phyloP scores from a whole-genome alignment of 1,140 invertebrate genomes.

The Mylabris phalerata region DNA sequence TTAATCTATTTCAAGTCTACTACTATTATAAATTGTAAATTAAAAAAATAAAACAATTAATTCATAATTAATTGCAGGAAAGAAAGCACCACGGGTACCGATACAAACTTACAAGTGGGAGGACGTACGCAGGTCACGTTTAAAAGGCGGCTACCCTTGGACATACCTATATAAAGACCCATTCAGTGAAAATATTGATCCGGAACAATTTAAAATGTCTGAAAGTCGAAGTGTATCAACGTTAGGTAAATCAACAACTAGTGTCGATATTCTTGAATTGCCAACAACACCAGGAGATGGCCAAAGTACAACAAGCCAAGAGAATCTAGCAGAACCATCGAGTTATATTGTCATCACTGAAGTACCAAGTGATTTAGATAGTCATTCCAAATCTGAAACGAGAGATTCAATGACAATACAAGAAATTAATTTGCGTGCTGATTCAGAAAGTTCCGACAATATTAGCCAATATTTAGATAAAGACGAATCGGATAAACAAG shows the following conservation, averaged over 20 bases:
- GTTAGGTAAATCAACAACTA: slow-evolving; percentile 21
- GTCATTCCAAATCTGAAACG: slow-evolving; percentile 1
- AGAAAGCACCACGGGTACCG: slow-evolving; percentile 50
- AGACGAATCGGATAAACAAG: slow-evolving; percentile 26
- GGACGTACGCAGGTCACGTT: slow-evolving; percentile 53
- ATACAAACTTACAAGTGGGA: slow-evolving; percentile 67
- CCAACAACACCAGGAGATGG: slow-evolving; percentile 5
- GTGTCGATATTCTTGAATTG: slow-evolving; percentile 17
- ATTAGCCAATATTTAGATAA: slow-evolving; percentile 41
- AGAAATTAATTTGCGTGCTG: slow-evolving; percentile 26
- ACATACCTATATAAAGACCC: slow-evolving; percentile 49
- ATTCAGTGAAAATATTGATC: slow-evolving; percentile 31
- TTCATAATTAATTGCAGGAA: slow-evolving; percentile 20
- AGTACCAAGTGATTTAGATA: slow-evolving; percentile 13
- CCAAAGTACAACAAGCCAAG: slow-evolving; percentile 20
- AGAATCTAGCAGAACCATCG: slow-evolving; percentile 13
- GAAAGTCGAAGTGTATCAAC: slow-evolving; percentile 11
- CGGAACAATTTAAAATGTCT: slow-evolving; percentile 33
- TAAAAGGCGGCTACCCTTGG: slow-evolving; percentile 61
- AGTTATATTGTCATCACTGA: slow-evolving; percentile 10
- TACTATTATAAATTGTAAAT: not conserved
- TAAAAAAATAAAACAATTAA: not conserved
- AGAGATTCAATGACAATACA: slow-evolving; percentile 7
- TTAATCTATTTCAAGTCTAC: not conserved
- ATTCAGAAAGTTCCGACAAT: slow-evolving; percentile 34